A percentile compares a stretch with the other conserved stretches of the same genome.
Conservation (phyloP, 1,140 invertebrate genomes). For the Drepana arcuata region DNA sequence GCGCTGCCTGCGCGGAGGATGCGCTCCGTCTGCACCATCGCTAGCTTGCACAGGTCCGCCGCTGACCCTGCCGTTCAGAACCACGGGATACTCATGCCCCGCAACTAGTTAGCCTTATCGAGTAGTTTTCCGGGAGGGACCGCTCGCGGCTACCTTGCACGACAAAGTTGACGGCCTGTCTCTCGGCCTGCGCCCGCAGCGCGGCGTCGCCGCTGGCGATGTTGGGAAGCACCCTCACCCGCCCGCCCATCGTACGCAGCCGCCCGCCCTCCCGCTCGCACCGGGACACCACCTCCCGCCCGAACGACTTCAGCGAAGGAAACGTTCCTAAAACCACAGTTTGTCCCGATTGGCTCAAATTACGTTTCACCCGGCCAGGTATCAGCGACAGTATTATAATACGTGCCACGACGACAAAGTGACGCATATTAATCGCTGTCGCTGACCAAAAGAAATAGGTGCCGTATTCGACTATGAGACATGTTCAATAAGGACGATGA, state of each 20-base stretch:
- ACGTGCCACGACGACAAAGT: no score
- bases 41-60: constrained; percentile 74
- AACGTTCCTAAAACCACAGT: no score
- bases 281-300: constrained; percentile 45
- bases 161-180: constrained; percentile 75
- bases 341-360: no score
- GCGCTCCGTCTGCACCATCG: constrained; percentile 67
- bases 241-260: constrained; percentile 63
- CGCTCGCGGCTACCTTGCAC: constrained; percentile 76
- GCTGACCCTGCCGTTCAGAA: constrained; percentile 74
- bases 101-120: no score
- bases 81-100: no score
- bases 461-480: no score
- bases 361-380: no score
- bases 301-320: constrained; percentile 66
- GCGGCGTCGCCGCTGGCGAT: constrained; percentile 43
- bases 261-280: constrained; percentile 47
- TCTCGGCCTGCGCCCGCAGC: constrained; percentile 62
- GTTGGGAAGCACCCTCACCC: constrained; percentile 58
- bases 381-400: no score
- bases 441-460: no score
- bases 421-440: no score
- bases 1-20: constrained; percentile 17
- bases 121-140: no score
- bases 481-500: no score